A percentile compares a stretch with the other conserved stretches of the same genome.
These are phyloP conservation scores for Terebella lapidaria DNA, from an alignment of 2,888 invertebrate species.

Conservation along the genomic window DNA sequence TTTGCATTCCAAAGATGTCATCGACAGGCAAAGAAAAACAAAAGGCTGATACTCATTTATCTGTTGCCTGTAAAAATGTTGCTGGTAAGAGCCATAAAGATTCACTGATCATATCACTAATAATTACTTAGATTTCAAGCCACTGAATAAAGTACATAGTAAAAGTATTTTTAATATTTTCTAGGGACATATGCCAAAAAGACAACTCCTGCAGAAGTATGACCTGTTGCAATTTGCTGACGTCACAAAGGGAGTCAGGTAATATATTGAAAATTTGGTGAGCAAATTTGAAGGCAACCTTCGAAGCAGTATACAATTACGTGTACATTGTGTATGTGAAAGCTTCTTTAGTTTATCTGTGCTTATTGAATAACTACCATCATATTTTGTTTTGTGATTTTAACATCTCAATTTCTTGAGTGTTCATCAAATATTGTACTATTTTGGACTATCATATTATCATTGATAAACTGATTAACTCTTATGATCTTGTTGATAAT, in stretches of 20 bases:
- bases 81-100: conserved; percentile 54
- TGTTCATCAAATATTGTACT: too few relatives aligned
- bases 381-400: too few relatives aligned
- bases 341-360: too few relatives aligned
- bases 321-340: too few relatives aligned
- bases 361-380: too few relatives aligned
- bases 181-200: conserved; percentile 85
- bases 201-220: conserved; percentile 76
- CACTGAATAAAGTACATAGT: not conserved
- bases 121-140: not conserved
- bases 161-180: conserved; percentile 18
- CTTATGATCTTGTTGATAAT: not conserved
- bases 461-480: too few relatives aligned
- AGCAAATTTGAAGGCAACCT: too few relatives aligned
- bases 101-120: not conserved
- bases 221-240: conserved; percentile 86
- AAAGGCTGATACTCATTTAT: conserved; percentile 87
- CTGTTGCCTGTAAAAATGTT: conserved; percentile 96
- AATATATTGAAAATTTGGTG: too few relatives aligned
- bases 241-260: conserved; percentile 77
- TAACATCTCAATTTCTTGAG: too few relatives aligned
- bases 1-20: conserved; percentile 92
- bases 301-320: too few relatives aligned
- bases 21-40: conserved; percentile 71
- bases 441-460: not conserved